phyloP scores from a whole-genome alignment of 2,888 invertebrate genomes.

The Hirudinaria manillensis region DNA sequence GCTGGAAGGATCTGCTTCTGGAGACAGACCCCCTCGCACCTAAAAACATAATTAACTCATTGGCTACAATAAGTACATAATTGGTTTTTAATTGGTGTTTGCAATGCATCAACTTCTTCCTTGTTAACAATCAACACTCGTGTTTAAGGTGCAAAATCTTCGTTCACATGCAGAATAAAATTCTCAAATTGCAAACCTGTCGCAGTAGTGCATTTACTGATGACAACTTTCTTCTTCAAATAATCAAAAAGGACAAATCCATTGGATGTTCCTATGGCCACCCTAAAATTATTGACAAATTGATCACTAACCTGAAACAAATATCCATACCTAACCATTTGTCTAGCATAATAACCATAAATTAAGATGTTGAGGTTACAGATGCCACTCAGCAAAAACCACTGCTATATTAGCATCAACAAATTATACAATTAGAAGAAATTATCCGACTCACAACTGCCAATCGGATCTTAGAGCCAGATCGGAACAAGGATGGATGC shows the following conservation, averaged over 20 bases:
- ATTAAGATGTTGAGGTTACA: no score
- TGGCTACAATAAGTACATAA: no score
- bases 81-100: no score
- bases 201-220: slow-evolving; percentile 13
- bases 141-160: no score
- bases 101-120: no score
- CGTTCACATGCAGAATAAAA: not conserved
- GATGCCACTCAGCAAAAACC: no score
- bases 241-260: slow-evolving; percentile 24
- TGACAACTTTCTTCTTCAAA: slow-evolving; percentile 18
- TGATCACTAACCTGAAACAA: not conserved
- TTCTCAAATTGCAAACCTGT: not conserved
- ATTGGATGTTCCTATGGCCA: slow-evolving; percentile 23
- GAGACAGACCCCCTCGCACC: slow-evolving; percentile 18
- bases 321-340: not conserved
- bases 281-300: not conserved
- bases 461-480: slow-evolving; percentile 81
- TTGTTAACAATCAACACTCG: no score
- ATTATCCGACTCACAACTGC: slow-evolving; percentile 62
- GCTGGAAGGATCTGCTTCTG: slow-evolving; percentile 82
- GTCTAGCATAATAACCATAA: not conserved
- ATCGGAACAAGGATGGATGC: slow-evolving; percentile 88
- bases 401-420: no score
- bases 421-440: no score
- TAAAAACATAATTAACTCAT: not conserved